Conservation (phyloP, 2,797 vertebrate species). For the Enteromius unitaeniatus region DNA sequence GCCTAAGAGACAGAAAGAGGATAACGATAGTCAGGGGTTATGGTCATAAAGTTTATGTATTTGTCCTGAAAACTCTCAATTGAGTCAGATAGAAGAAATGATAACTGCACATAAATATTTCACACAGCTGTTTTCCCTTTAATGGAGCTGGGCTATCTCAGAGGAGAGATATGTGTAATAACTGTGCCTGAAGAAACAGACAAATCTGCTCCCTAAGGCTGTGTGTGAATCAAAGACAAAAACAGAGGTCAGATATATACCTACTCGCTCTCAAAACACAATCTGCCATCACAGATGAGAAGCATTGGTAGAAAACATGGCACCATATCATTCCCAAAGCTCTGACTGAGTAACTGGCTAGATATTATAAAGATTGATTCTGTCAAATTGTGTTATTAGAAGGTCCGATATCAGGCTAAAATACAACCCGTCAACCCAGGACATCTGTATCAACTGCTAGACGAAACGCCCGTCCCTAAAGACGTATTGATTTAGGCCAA, state of each 20-base stretch:
- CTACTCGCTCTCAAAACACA: conserved; percentile 35
- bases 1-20: conserved; percentile 74
- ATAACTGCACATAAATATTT: conserved; percentile 64
- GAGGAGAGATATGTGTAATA: conserved; percentile 48
- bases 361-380: conserved; percentile 53
- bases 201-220: conserved; percentile 52
- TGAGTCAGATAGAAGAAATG: conserved; percentile 63
- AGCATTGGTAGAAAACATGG: conserved; percentile 19
- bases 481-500: conserved; percentile 34
- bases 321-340: conserved; percentile 23
- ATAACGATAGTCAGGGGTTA: conserved; percentile 47
- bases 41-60: conserved; percentile 50
- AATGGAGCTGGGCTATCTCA: conserved; percentile 57
- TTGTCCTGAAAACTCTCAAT: conserved; percentile 55
- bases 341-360: conserved; percentile 48
- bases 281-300: conserved; percentile 25
- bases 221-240: conserved; percentile 54
- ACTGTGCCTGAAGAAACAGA: conserved; percentile 58
- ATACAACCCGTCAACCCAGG: conserved; percentile 25
- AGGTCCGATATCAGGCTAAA: conserved; percentile 33
- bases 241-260: conserved; percentile 36
- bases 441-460: conserved; percentile 39
- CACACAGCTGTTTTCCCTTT: conserved; percentile 59
- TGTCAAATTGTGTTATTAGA: conserved; percentile 52
- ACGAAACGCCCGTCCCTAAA: conserved; percentile 9